Conservation (phyloP, 1,140 invertebrate genomes). For the Tetramorium simillimum region DNA sequence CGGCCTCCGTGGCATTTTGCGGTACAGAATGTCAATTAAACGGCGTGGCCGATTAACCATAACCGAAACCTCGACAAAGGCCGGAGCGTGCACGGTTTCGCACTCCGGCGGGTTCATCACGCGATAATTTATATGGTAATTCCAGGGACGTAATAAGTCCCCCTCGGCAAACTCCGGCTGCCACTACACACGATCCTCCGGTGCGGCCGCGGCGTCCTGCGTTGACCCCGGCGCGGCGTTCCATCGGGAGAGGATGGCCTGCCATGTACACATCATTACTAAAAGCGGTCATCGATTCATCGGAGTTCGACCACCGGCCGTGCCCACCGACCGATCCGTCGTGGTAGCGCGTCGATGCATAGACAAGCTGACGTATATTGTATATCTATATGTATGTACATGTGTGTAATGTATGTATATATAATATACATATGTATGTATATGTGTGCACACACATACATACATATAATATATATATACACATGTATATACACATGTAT, state of each 20-base stretch:
- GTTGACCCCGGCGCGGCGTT: slow-evolving; percentile 67
- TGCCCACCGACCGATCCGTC: slow-evolving; percentile 53
- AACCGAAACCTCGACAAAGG: slow-evolving; percentile 81
- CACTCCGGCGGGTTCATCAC: slow-evolving; percentile 78
- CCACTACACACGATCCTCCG: slow-evolving; percentile 77
- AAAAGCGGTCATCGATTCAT: slow-evolving; percentile 78
- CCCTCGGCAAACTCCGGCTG: slow-evolving; percentile 77
- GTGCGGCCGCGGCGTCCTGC: slow-evolving; percentile 59
- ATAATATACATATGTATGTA: slow-evolving; percentile 18
- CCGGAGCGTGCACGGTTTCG: slow-evolving; percentile 72
- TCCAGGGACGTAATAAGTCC: slow-evolving; percentile 81
- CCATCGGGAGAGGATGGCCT: slow-evolving; percentile 66
- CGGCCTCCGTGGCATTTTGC: slow-evolving; percentile 69
- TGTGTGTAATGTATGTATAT: slow-evolving; percentile 9
- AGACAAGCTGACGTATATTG: slow-evolving; percentile 54
- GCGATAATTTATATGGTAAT: slow-evolving; percentile 83
- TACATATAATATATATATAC: not conserved
- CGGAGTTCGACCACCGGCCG: slow-evolving; percentile 63
- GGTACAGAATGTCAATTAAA: slow-evolving; percentile 76
- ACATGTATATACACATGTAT: not conserved
- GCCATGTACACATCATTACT: slow-evolving; percentile 78
- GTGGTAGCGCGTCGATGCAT: slow-evolving; percentile 47
- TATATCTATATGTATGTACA: not conserved
- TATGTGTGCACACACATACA: slow-evolving; percentile 7
- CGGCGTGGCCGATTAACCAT: slow-evolving; percentile 78